Evolutionary conservation across 2,888 invertebrate genomes (phyloP).

Genomic region (Dicycla oo): DNA sequence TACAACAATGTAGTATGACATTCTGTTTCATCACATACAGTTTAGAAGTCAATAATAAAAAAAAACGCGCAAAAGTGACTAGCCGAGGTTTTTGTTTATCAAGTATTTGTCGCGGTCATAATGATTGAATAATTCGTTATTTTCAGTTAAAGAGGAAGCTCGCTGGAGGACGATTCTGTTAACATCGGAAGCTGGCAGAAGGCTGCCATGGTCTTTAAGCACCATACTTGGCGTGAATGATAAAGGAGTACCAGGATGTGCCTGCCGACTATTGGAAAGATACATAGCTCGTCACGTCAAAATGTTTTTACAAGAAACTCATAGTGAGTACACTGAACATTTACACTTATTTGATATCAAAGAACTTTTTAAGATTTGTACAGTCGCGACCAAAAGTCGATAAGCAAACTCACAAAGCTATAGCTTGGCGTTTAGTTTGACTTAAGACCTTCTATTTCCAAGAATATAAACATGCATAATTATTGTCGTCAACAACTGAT

Average conservation of each 20-base stretch:
- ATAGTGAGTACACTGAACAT: constrained; percentile 51
- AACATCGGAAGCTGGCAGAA: constrained; percentile 45
- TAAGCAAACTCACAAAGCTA: too few relatives aligned
- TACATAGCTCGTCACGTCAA: constrained; percentile 64
- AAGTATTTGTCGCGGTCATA: neutral
- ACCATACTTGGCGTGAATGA: constrained; percentile 61
- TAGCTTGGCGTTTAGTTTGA: too few relatives aligned
- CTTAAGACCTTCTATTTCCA: too few relatives aligned
- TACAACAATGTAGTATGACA: neutral
- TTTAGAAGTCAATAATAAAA: neutral
- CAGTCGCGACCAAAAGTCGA: too few relatives aligned
- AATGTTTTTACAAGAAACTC: constrained; percentile 27
- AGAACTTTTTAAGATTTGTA: too few relatives aligned
- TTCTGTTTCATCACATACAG: neutral
- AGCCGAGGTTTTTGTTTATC: neutral
- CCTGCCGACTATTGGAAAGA: constrained; percentile 76
- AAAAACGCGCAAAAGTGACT: neutral
- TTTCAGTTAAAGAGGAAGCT: constrained; percentile 51
- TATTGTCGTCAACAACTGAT: too few relatives aligned
- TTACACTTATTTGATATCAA: neutral
- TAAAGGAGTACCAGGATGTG: constrained; percentile 74
- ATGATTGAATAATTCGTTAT: neutral
- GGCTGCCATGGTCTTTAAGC: constrained; percentile 73
- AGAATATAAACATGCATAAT: too few relatives aligned
- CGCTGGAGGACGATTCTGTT: constrained; percentile 63